A percentile compares a stretch with the other conserved stretches of the same genome.
These are phyloP conservation scores for Ursus arctos DNA, from an alignment of 2,113 vertebrate species.

Conservation along the genomic window DNA sequence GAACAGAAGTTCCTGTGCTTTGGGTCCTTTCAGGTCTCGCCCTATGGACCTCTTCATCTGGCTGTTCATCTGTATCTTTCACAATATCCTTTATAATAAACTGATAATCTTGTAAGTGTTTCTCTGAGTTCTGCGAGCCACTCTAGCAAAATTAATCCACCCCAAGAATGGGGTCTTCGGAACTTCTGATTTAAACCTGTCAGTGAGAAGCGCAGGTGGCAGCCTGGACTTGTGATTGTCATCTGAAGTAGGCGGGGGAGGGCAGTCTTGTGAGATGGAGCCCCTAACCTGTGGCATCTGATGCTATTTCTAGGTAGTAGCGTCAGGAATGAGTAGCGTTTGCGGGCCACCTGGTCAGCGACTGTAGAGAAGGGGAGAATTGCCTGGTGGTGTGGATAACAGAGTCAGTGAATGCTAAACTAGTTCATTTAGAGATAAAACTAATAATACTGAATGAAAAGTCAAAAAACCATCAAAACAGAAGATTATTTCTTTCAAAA, in stretches of 20 bases:
- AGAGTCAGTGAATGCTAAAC: not conserved
- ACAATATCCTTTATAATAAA: not conserved
- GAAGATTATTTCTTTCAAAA: not conserved
- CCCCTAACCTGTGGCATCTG: not conserved
- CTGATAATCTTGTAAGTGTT: not conserved
- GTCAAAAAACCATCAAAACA: not conserved
- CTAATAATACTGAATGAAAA: conserved; percentile 40
- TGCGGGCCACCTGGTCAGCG: not conserved
- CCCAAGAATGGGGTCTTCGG: not conserved
- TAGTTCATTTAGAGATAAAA: not conserved
- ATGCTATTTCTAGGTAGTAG: not conserved
- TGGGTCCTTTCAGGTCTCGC: not conserved
- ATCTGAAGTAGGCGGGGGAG: not conserved
- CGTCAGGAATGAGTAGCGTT: not conserved
- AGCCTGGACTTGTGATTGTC: not conserved
- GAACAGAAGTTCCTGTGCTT: not conserved
- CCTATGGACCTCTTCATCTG: not conserved
- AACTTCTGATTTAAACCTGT: not conserved
- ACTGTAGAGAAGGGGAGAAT: not conserved
- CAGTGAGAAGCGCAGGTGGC: not conserved
- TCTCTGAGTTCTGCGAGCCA: not conserved
- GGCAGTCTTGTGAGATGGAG: no score
- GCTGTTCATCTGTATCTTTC: not conserved
- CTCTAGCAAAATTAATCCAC: not conserved
- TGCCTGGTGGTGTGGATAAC: not conserved